Percentiles rank a stretch among this genome's conserved stretches.
phyloP scores from a whole-genome alignment of 2,797 vertebrate genomes.

The Serranus cabrilla region DNA sequence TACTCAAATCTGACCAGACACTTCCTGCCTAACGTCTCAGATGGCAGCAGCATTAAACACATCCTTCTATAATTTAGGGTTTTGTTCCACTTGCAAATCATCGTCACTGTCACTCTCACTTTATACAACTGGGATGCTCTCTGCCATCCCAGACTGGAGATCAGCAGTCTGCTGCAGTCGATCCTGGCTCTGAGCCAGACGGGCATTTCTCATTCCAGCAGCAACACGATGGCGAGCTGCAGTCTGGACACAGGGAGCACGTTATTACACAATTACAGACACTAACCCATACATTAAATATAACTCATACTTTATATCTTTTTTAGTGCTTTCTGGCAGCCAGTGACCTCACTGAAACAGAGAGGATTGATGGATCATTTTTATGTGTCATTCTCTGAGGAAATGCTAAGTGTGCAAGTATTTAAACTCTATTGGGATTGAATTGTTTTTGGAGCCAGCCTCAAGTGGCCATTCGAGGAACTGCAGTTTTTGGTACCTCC shows the following conservation, averaged over 20 bases:
- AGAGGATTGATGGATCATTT: neutral
- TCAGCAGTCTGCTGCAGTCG: constrained; percentile 26
- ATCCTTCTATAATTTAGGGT: constrained; percentile 66
- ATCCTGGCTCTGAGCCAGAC: constrained; percentile 36
- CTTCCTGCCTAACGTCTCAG: constrained; percentile 32
- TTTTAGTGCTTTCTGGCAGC: neutral
- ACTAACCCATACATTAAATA: neutral
- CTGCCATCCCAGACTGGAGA: constrained; percentile 38
- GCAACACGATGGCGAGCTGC: constrained; percentile 14
- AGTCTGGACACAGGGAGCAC: constrained; percentile 1
- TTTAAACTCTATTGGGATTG: too few relatives aligned
- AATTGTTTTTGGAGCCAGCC: too few relatives aligned
- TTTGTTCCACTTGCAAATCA: constrained; percentile 83
- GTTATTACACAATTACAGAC: constrained; percentile 1
- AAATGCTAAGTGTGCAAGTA: neutral
- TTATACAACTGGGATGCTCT: constrained; percentile 57
- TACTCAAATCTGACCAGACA: constrained; percentile 14
- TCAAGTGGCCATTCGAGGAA: too few relatives aligned
- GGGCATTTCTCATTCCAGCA: constrained; percentile 19
- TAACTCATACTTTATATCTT: constrained; percentile 1
- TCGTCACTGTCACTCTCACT: constrained; percentile 45
- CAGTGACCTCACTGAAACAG: neutral
- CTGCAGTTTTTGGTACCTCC: too few relatives aligned
- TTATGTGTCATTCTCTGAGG: neutral
- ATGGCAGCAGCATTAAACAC: constrained; percentile 59